Evolutionary conservation across 2,113 vertebrate species (phyloP).

Genomic region (Larimichthys crocea): DNA sequence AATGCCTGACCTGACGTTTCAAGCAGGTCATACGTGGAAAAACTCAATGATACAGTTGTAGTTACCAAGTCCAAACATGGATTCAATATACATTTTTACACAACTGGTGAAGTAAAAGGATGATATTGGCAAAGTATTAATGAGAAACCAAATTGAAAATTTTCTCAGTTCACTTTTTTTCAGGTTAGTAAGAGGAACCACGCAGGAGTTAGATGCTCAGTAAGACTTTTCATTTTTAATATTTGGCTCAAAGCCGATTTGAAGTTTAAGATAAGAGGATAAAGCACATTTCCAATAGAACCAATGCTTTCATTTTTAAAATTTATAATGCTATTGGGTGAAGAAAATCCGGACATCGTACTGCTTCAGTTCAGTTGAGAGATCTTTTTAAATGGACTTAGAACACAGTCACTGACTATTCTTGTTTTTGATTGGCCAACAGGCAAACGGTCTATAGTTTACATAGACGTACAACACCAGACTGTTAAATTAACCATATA

Average conservation of each 20-base stretch:
- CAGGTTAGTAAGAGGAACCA: background rate
- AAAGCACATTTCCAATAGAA: slow-evolving; percentile 1
- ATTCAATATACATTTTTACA: background rate
- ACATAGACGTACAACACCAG: background rate
- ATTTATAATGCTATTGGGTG: background rate
- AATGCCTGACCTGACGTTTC: slow-evolving; percentile 6
- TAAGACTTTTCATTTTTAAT: background rate
- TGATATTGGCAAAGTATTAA: background rate
- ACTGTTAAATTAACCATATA: background rate
- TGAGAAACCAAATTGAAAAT: background rate
- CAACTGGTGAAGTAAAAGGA: background rate
- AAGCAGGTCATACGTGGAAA: background rate
- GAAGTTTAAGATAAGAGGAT: slow-evolving; percentile 35
- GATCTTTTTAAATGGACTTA: background rate
- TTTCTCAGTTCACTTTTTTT: background rate
- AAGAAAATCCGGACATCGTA: background rate
- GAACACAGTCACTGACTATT: too few relatives aligned
- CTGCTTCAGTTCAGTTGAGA: background rate
- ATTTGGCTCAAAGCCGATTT: slow-evolving; percentile 28
- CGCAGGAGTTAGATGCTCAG: background rate
- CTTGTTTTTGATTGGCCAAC: background rate
- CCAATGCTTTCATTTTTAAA: slow-evolving; percentile 1
- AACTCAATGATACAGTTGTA: background rate
- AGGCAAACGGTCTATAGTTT: background rate
- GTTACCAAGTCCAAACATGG: background rate